Evolutionary conservation across 2,113 vertebrate species (phyloP).

Genomic region (Morone saxatilis): DNA sequence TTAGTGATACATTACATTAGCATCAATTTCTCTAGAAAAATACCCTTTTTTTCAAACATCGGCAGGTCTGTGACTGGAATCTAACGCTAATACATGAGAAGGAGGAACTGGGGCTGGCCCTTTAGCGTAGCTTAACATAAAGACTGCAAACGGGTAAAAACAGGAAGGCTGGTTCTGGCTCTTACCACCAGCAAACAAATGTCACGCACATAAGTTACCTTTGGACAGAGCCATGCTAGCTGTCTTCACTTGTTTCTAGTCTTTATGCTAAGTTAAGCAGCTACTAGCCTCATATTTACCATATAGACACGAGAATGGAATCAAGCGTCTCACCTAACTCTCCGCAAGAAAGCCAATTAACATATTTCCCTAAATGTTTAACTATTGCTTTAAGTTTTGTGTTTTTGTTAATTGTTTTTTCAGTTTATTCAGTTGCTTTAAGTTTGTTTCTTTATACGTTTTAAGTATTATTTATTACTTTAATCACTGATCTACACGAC

Average conservation of each 20-base stretch:
- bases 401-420: slow-evolving; percentile 4
- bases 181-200: no score
- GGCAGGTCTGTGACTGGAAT: not conserved
- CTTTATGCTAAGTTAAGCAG: not conserved
- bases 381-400: slow-evolving; percentile 2
- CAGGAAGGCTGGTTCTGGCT: no score
- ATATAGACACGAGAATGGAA: not conserved
- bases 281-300: not conserved
- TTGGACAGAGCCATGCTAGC: not conserved
- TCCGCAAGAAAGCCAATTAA: not conserved
- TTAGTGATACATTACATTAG: not conserved
- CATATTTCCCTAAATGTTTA: slow-evolving; percentile 21
- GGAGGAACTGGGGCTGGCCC: not conserved
- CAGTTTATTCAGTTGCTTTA: slow-evolving; percentile 23
- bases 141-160: no score
- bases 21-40: no score
- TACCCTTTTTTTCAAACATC: not conserved
- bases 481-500: not conserved
- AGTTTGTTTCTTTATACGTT: not conserved
- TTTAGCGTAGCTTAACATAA: not conserved
- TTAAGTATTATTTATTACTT: not conserved
- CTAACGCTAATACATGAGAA: not conserved
- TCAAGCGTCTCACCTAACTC: not conserved
- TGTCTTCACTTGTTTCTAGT: not conserved
- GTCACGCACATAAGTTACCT: no score